Percentiles rank a stretch among this genome's conserved stretches.
Evolutionary conservation across 2,888 invertebrate species (phyloP).

Genomic region (Cephus rjabovi): DNA sequence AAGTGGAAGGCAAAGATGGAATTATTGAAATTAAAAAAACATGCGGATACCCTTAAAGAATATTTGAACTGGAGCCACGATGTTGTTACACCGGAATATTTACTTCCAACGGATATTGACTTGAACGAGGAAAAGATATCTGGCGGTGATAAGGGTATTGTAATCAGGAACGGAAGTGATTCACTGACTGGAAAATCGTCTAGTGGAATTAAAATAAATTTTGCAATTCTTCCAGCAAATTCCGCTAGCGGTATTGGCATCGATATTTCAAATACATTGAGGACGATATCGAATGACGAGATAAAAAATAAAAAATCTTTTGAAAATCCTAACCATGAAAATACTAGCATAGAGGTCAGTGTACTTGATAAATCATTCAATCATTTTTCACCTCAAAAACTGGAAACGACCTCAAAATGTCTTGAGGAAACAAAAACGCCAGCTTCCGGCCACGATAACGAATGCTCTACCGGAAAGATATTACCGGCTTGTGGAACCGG

Average conservation of each 20-base stretch:
- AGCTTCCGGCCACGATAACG: neutral
- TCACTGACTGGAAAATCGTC: neutral
- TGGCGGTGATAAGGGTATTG: neutral
- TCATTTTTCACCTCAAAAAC: neutral
- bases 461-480: neutral
- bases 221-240: neutral
- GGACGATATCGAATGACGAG: neutral
- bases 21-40: conserved; percentile 36
- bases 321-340: neutral
- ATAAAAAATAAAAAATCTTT: neutral
- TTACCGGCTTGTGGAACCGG: conserved; percentile 1
- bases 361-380: neutral
- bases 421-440: neutral
- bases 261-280: neutral
- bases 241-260: neutral
- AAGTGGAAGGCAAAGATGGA: conserved; percentile 37
- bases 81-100: conserved; percentile 17
- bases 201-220: neutral
- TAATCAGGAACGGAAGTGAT: neutral
- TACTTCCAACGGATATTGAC: neutral
- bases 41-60: conserved; percentile 34
- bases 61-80: conserved; percentile 35
- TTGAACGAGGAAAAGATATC: neutral
- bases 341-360: neutral
- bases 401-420: neutral